Conservation (phyloP, 2,113 vertebrate genomes). For the Asarcornis scutulata region DNA sequence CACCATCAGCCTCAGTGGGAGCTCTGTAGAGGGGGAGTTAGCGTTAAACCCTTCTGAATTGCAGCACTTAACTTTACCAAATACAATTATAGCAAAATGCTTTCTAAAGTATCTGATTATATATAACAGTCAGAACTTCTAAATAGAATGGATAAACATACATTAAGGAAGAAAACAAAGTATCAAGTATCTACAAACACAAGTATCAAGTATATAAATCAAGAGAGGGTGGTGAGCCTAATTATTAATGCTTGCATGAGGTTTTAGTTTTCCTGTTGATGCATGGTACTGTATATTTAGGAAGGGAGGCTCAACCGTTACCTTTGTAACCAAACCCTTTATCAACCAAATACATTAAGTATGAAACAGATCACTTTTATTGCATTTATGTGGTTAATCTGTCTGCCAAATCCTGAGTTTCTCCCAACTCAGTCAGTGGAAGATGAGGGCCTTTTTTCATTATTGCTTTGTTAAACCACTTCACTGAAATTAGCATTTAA, state of each 20-base stretch:
- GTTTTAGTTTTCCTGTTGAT: constrained; percentile 1
- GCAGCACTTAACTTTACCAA: neutral
- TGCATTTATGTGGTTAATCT: constrained; percentile 39
- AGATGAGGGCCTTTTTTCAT: constrained; percentile 48
- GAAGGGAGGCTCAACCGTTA: neutral
- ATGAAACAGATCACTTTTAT: neutral
- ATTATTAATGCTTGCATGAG: constrained; percentile 8
- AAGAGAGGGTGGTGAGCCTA: neutral
- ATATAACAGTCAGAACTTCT: constrained; percentile 19
- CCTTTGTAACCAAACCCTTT: neutral
- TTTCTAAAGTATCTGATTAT: constrained; percentile 27
- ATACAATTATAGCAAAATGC: constrained; percentile 19
- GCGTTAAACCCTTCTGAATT: constrained; percentile 2
- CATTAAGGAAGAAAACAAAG: constrained; percentile 33
- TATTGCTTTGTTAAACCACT: constrained; percentile 66
- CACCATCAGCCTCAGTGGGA: neutral
- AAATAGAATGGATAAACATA: constrained; percentile 47
- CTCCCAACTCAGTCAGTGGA: neutral
- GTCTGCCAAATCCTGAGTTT: neutral
- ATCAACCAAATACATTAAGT: neutral
- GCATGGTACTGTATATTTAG: neutral
- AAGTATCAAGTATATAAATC: neutral
- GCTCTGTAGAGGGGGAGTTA: neutral
- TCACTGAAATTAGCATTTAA: constrained; percentile 66
- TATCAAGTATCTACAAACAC: neutral